These are phyloP conservation scores for Cheilosia scutellata DNA, from an alignment of 2,888 invertebrate genomes.

Conservation along the genomic window DNA sequence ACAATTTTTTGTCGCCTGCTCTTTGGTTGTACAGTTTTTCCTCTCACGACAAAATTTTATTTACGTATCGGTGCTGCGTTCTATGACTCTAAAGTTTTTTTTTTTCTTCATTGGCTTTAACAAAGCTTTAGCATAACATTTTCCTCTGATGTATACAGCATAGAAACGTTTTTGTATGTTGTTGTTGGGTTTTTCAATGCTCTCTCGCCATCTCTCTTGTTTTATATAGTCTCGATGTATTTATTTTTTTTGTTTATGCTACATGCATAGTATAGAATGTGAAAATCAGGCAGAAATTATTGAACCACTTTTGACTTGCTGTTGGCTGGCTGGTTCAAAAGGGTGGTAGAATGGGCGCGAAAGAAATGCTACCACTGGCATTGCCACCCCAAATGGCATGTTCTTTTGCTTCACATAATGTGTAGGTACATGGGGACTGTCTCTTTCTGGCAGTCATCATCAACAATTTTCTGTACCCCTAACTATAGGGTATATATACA, in stretches of 20 bases:
- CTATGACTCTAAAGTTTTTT: slow-evolving; percentile 14
- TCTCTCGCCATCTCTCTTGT: not conserved
- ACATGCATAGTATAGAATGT: not conserved
- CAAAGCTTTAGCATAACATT: slow-evolving; percentile 43
- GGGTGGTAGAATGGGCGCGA: slow-evolving; percentile 18
- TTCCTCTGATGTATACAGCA: not conserved
- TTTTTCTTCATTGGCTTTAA: slow-evolving; percentile 6
- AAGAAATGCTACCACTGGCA: slow-evolving; percentile 1
- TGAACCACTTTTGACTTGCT: slow-evolving; percentile 11
- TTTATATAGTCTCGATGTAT: not conserved
- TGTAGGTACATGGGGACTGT: slow-evolving; percentile 2
- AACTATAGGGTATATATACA: not conserved
- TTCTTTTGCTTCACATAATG: not conserved
- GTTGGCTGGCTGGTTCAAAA: not conserved
- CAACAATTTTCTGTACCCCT: slow-evolving; percentile 8
- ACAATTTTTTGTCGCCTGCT: slow-evolving; percentile 28
- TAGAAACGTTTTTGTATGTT: not conserved
- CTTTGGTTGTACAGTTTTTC: slow-evolving; percentile 32
- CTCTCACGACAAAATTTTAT: slow-evolving; percentile 26
- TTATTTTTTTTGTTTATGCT: slow-evolving; percentile 34
- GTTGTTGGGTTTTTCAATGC: not conserved
- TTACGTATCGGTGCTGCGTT: slow-evolving; percentile 31
- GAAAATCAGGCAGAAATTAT: slow-evolving; percentile 6
- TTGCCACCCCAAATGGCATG: slow-evolving; percentile 2
- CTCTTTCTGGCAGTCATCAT: slow-evolving; percentile 16